Evolutionary conservation across 2,888 invertebrate genomes (phyloP).

Genomic region (Lycaena phlaeas): DNA sequence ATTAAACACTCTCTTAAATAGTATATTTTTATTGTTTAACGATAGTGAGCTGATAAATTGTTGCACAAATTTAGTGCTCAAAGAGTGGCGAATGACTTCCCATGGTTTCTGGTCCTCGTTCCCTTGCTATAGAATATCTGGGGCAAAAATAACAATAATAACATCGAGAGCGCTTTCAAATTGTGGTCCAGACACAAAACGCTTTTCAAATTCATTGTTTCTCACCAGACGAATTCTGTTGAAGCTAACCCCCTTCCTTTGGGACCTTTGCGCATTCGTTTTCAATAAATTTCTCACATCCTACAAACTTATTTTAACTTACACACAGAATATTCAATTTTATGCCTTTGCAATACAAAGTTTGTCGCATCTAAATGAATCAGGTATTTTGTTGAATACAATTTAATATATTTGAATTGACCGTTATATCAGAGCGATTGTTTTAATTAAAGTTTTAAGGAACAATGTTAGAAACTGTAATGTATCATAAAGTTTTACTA

Average conservation of each 20-base stretch:
- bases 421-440: too few species aligned
- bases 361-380: background rate
- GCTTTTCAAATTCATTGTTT: conserved; percentile 57
- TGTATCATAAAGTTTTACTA: conserved; percentile 14
- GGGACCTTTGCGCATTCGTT: conserved; percentile 50
- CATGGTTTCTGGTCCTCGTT: conserved; percentile 18
- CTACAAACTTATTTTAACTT: conserved; percentile 26
- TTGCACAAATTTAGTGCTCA: too few species aligned
- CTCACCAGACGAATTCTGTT: conserved; percentile 38
- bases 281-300: conserved; percentile 57
- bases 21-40: too few species aligned
- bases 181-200: conserved; percentile 46
- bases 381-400: background rate
- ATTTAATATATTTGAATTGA: background rate
- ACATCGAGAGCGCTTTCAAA: conserved; percentile 27
- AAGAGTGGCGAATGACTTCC: conserved; percentile 11
- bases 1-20: too few species aligned
- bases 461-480: background rate
- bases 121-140: conserved; percentile 26
- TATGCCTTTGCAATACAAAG: background rate
- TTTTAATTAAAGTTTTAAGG: background rate
- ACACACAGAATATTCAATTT: conserved; percentile 2
- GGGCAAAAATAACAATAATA: conserved; percentile 29
- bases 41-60: too few species aligned
- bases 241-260: conserved; percentile 49